Base-by-base conservation (phyloP, 2,888 invertebrate species). In the Epinotia demarniana region DNA sequence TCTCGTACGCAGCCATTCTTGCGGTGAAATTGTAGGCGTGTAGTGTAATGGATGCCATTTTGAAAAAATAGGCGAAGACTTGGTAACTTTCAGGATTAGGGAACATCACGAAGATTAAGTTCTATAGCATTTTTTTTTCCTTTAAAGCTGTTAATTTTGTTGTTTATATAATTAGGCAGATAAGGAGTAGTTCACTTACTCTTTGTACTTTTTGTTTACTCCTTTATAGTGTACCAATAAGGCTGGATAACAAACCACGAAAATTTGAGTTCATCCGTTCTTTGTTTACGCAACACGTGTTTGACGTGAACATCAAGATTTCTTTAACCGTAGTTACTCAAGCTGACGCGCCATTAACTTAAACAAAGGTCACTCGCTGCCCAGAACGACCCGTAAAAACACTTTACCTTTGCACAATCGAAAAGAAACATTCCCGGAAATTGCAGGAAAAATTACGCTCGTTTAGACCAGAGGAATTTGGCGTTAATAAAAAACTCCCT, bases 401-500 rank as follows among this genome's bases (percentile, higher is more conserved):
- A 73, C 77, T 78, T 79, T 75, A 77, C 79, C 75, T 75, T 64
- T 73, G 80, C 73, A 78, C 78, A 78, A 79, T 76, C 78, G 78
- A 81, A 80, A 79, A 82, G 77, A 73, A 79, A 82, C 78, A 81
- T 67, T 77, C 75, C 78, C 75, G 78, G 72, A 74, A 61, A 71
- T 71, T 58, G 61, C 79, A 78, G 80, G 87, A 91, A 90, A 92
- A 92, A 91, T 92, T 85, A 85, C 88, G 78, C 86, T 91, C 92
- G 88, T 92, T 91, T 89, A 86, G 80, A 84, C 82, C 81, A 83
- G 87, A 89, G 88, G 86, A 89, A 91, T 91, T 91, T 90, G 91
- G 90, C 89, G 90, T 90, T 92, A 91, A 92, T 92, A 93, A 92
- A 92, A 90, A 82, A 84, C 81, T 78, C 81, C 84, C 81, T 84